Evolutionary conservation across 2,113 vertebrate species (phyloP).

Genomic region (Prochilodus magdalenae): DNA sequence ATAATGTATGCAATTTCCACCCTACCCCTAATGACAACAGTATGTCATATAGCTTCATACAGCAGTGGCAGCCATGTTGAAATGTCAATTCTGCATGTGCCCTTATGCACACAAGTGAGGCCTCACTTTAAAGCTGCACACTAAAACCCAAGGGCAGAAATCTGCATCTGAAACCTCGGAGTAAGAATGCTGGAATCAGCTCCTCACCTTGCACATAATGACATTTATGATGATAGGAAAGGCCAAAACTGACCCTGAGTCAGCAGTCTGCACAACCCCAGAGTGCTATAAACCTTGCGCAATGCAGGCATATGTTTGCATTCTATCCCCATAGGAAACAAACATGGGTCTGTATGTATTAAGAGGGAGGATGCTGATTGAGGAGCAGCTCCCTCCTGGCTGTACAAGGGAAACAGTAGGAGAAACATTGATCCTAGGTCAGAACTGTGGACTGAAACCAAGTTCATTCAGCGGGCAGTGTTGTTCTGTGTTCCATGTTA

Average conservation of each 20-base stretch:
- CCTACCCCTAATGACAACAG: too few relatives aligned
- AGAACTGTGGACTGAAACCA: neutral
- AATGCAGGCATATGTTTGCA: constrained; percentile 5
- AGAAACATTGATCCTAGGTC: neutral
- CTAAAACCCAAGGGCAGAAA: constrained; percentile 6
- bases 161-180: constrained; percentile 12
- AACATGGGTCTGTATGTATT: neutral
- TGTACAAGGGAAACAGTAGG: neutral
- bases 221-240: constrained; percentile 1
- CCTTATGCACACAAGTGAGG: too few relatives aligned
- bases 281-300: constrained; percentile 14
- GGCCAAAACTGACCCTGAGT: neutral
- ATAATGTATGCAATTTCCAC: too few relatives aligned
- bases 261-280: neutral
- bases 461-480: neutral
- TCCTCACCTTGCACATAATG: constrained; percentile 14
- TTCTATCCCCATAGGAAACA: constrained; percentile 5
- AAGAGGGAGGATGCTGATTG: constrained; percentile 17
- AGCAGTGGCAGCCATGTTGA: too few relatives aligned
- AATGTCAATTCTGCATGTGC: too few relatives aligned
- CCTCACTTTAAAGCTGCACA: neutral
- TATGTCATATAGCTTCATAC: too few relatives aligned
- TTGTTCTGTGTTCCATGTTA: neutral
- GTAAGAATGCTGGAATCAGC: constrained; percentile 9
- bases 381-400: neutral